A percentile compares a stretch with the other conserved stretches of the same genome.
phyloP scores from a whole-genome alignment of 2,888 invertebrate genomes.

The Chorisops tibialis region DNA sequence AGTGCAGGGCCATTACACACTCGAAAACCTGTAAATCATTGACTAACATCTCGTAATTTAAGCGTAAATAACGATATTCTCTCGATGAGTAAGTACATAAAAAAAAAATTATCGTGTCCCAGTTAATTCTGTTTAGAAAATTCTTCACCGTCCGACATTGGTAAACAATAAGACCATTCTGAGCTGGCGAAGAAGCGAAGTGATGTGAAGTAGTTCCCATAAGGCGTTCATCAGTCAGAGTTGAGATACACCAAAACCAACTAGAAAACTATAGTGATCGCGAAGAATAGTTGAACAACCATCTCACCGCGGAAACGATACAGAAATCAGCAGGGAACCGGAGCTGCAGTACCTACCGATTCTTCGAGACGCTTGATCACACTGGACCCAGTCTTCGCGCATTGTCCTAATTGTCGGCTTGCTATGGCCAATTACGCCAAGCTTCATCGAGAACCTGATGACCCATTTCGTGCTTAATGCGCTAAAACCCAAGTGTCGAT shows the following conservation, averaged over 20 bases:
- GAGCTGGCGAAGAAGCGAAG: not conserved
- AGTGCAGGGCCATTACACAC: slow-evolving; percentile 8
- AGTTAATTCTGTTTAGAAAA: slow-evolving; percentile 1
- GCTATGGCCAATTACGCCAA: not conserved
- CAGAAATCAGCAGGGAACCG: slow-evolving; percentile 8
- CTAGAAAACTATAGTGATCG: no score
- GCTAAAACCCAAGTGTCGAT: slow-evolving; percentile 22
- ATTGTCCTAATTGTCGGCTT: no score
- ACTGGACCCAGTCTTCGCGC: not conserved
- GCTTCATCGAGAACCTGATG: slow-evolving; percentile 20
- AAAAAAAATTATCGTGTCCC: slow-evolving; percentile 15
- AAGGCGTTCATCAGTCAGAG: not conserved
- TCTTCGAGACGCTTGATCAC: slow-evolving; percentile 1
- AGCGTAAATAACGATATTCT: not conserved
- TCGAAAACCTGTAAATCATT: slow-evolving; percentile 16
- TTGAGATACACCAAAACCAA: no score
- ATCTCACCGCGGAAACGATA: not conserved
- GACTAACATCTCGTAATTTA: slow-evolving; percentile 6
- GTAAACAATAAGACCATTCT: not conserved
- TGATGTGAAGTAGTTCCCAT: slow-evolving; percentile 2
- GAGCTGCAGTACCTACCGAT: not conserved
- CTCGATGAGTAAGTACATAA: not conserved
- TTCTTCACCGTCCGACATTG: not conserved
- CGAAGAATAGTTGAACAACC: not conserved
- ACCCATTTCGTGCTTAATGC: slow-evolving; percentile 13